Base-by-base conservation (phyloP, 23 tunicate genomes). In the Ascidia mentula region DNA sequence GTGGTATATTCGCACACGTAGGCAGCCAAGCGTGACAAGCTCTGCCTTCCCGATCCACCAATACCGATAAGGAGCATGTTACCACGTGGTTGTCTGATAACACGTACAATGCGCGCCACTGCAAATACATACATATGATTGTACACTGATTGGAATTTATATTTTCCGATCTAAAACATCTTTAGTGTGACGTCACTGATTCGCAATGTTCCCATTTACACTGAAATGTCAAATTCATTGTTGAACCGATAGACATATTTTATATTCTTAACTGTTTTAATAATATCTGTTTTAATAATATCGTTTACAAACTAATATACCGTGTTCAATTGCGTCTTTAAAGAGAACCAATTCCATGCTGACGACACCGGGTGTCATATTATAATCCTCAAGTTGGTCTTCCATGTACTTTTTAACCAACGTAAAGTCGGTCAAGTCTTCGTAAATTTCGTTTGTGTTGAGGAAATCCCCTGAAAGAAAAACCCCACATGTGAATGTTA, bases 1-100 rank as follows among this genome's bases (percentile, higher is more conserved):
- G 95, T 95, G 37, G 84, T 95, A 79, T 89, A 95, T 74, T 95
- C 99, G 79, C 99, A 95, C n/a, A 95, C 87, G 79, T 95, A 95
- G 0, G 99, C 88, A 61, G 99, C 99, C 65, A 95, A 74, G 0
- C 99, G 85, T 35, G 95, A 59, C 37, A 95, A 69, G 77, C 95
- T 89, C 82, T 95, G 99, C 73, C 99, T 75, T 0, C 99, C 99
- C 18, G 95, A 89, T 32, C 99, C 99, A 69, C 99, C 99, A 40
- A 95, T 95, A 31, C 99, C 99, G 71, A 95, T 89, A 45, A 95
- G 92, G 32, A 95, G 60, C 77, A 87, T 86, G 79, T 95, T 95
- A 0, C 99, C 99, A 69, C 99, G 91, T 36, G 99, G 99, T 74
- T 86, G 95, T 32, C 99, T 84, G 65, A 95, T 95, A 22, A 95